Base-by-base conservation (phyloP, 37 sponge, comb jelly and placozoan species). In the Spongilla lacustris region DNA sequence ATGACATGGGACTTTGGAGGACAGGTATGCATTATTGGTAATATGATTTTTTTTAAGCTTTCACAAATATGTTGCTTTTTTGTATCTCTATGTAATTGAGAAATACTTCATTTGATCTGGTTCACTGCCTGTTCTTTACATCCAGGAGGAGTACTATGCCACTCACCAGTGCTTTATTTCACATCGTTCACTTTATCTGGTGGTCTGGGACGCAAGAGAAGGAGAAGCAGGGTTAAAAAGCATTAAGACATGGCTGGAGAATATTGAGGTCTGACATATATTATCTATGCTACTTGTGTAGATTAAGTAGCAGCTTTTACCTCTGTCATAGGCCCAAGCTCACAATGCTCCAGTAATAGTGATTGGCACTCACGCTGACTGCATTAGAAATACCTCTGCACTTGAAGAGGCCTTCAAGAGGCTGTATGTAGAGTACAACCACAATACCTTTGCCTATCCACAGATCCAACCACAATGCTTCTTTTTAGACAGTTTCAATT, bases 1-100 rank as follows among this genome's bases (percentile, higher is more conserved):
- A 90, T 87, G 86, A 96, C 91, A 10, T 96, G 96, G 96, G 96
- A 96, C 84, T 96, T 96, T 91, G 96, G 89, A 30, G 96, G 96
- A 24, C 96, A 96, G 83, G 93, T 93, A 76, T 29, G 73, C n/a
- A n/a, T n/a, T n/a, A n/a, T n/a, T n/a, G n/a, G n/a, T n/a, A n/a
- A n/a, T n/a, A n/a, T n/a, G n/a, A n/a, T n/a, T n/a, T n/a, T n/a
- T n/a, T n/a, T n/a, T n/a, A n/a, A n/a, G n/a, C n/a, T n/a, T n/a
- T n/a, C n/a, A n/a, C n/a, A n/a, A n/a, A n/a, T n/a, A n/a, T n/a
- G n/a, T n/a, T n/a, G n/a, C n/a, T n/a, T n/a, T n/a, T n/a, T n/a
- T n/a, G n/a, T n/a, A n/a, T n/a, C n/a, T n/a, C n/a, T n/a, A n/a
- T n/a, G n/a, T n/a, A n/a, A n/a, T n/a, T n/a, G n/a, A n/a, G n/a